Percentiles rank a stretch among this genome's conserved stretches.
Evolutionary conservation across 2,888 invertebrate species (phyloP).

Genomic region (Cryptocheilus praepositus): DNA sequence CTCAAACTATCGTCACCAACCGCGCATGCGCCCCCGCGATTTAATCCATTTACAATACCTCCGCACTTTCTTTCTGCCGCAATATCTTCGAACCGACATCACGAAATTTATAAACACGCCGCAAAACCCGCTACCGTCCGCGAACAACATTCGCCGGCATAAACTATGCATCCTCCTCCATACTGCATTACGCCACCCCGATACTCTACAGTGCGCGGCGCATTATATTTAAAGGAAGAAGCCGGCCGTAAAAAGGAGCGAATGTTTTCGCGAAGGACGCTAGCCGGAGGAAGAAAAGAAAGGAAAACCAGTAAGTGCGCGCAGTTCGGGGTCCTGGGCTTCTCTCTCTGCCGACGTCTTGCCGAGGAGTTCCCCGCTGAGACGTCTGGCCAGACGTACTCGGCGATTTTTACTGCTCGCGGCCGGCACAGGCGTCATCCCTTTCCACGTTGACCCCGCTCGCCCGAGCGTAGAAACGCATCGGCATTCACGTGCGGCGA

Average conservation of each 20-base stretch:
- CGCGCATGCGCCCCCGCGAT: too few relatives aligned
- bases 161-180: too few relatives aligned
- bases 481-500: too few relatives aligned
- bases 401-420: slow-evolving; percentile 49
- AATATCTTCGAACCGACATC: too few relatives aligned
- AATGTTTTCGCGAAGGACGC: slow-evolving; percentile 41
- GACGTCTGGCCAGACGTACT: slow-evolving; percentile 41
- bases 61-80: background rate
- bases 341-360: slow-evolving; percentile 13
- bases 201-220: slow-evolving; percentile 4
- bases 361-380: slow-evolving; percentile 39
- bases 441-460: slow-evolving; percentile 14
- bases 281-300: slow-evolving; percentile 23
- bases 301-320: slow-evolving; percentile 6
- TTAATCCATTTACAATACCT: background rate
- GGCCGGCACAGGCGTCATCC: slow-evolving; percentile 27
- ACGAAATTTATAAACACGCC: too few relatives aligned
- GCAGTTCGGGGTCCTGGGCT: slow-evolving; percentile 31
- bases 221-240: slow-evolving; percentile 2
- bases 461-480: background rate
- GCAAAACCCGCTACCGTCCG: too few relatives aligned
- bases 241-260: background rate
- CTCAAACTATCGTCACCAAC: too few relatives aligned
- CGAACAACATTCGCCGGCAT: too few relatives aligned
- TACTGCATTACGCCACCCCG: too few relatives aligned